A percentile compares a stretch with the other conserved stretches of the same genome.
phyloP scores from a whole-genome alignment of 2,888 invertebrate genomes.

The Hirudinaria manillensis region DNA sequence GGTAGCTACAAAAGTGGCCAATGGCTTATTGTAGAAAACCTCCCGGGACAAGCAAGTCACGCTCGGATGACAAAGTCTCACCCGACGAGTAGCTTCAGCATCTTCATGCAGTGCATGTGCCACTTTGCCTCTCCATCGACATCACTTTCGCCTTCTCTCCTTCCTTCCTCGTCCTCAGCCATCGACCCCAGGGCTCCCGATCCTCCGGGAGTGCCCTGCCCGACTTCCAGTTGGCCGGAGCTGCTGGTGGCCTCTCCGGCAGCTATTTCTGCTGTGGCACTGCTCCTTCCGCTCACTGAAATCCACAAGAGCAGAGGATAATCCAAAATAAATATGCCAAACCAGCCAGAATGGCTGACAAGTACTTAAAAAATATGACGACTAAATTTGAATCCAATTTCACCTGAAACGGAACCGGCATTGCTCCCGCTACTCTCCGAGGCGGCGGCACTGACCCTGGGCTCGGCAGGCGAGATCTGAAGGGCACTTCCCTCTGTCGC shows the following conservation, averaged over 20 bases:
- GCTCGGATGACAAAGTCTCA: not conserved
- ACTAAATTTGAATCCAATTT: not conserved
- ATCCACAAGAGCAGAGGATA: not conserved
- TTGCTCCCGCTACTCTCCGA: constrained; percentile 82
- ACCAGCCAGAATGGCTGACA: not conserved
- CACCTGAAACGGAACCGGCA: constrained; percentile 77
- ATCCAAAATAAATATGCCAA: not conserved
- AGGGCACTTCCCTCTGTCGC: constrained; percentile 89
- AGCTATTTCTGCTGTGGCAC: constrained; percentile 59
- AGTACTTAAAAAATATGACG: too few relatives aligned
- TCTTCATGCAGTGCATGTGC: constrained; percentile 55
- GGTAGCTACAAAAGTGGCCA: constrained; percentile 53
- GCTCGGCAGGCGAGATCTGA: constrained; percentile 75
- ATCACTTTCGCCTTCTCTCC: constrained; percentile 41
- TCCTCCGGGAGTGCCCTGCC: not conserved
- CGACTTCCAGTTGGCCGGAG: not conserved
- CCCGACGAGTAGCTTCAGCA: constrained; percentile 59
- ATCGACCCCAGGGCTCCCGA: not conserved
- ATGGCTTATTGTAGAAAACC: not conserved
- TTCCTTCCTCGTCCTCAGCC: not conserved
- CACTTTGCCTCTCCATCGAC: constrained; percentile 41
- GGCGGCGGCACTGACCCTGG: constrained; percentile 53
- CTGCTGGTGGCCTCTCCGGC: not conserved
- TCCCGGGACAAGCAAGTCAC: not conserved
- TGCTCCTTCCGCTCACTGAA: constrained; percentile 79